Conservation (phyloP, 1,140 invertebrate genomes). For the Melipona quadrifasciata region DNA sequence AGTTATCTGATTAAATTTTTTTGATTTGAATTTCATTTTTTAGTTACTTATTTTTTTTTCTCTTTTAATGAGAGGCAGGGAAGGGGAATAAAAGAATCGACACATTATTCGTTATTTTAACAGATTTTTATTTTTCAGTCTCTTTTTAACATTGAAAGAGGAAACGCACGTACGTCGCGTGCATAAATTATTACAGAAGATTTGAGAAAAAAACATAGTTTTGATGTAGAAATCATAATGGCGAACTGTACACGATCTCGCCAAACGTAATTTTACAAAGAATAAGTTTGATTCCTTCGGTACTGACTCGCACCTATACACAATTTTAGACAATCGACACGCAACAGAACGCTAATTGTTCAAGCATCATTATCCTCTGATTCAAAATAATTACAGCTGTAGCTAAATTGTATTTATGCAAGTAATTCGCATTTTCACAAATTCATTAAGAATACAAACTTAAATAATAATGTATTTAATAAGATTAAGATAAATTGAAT, state of each 20-base stretch:
- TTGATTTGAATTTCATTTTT: neutral
- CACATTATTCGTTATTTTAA: neutral
- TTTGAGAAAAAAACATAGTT: neutral
- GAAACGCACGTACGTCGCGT: neutral
- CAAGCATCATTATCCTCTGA: neutral
- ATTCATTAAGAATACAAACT: no score
- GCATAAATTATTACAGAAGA: neutral
- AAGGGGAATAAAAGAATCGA: neutral
- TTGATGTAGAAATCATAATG: neutral
- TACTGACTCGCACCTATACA: conserved; percentile 6
- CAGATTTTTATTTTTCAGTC: conserved; percentile 13
- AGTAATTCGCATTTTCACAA: no score
- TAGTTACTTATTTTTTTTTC: no score
- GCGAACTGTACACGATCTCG: neutral
- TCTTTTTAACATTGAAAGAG: neutral
- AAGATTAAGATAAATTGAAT: no score
- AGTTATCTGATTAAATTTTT: neutral
- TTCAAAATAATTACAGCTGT: neutral
- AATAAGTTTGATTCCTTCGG: neutral
- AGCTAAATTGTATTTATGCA: no score
- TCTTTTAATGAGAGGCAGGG: no score
- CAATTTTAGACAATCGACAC: no score
- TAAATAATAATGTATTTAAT: no score
- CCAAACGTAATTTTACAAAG: neutral
- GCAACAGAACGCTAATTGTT: neutral